Evolutionary conservation across 2,113 vertebrate genomes (phyloP).

Genomic region (Chaetorhynchus papuensis): DNA sequence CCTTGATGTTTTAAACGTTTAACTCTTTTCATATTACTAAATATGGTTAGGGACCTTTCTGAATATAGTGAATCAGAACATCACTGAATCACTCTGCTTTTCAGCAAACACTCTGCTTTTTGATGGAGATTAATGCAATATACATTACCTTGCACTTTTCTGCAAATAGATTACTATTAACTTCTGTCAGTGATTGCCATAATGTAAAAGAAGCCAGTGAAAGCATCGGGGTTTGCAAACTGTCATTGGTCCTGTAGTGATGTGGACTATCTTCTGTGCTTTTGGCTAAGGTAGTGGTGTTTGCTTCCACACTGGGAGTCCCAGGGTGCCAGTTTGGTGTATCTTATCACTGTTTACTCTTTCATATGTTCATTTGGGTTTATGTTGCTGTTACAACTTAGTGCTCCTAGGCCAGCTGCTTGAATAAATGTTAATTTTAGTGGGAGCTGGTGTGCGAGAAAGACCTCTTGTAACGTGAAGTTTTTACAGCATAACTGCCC

Average conservation of each 20-base stretch:
- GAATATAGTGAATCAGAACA: background rate
- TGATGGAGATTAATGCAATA: background rate
- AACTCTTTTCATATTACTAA: background rate
- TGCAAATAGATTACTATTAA: background rate
- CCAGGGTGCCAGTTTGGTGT: background rate
- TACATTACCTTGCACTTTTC: background rate
- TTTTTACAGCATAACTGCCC: background rate
- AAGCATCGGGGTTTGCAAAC: fast-evolving
- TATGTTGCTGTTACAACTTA: background rate
- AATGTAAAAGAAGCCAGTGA: background rate
- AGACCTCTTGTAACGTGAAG: background rate
- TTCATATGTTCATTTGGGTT: background rate
- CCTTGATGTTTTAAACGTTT: background rate
- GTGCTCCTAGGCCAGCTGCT: background rate
- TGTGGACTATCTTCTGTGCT: background rate
- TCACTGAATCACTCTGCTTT: background rate
- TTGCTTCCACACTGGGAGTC: background rate
- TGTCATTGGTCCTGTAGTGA: background rate
- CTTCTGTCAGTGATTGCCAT: background rate
- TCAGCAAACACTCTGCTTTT: background rate
- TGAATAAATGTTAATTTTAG: background rate
- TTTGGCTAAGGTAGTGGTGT: background rate
- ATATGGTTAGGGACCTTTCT: background rate
- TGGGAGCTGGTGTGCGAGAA: background rate
- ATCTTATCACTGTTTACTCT: background rate